phyloP scores from a whole-genome alignment of 2,113 vertebrate species.

The Periophthalmus modestus region DNA sequence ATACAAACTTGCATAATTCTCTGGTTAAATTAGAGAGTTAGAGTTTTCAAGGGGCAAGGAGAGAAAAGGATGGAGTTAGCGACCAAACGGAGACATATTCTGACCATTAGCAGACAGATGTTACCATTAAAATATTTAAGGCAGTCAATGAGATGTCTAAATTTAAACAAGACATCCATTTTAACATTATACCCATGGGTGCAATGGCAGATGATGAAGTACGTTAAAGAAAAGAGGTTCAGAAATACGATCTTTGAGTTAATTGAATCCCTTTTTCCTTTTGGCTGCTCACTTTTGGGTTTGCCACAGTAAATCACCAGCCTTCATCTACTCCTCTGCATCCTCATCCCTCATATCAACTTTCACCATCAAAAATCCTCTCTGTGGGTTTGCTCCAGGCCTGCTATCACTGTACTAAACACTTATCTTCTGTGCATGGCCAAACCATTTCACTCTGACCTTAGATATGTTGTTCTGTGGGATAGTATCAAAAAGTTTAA shows the following conservation, averaged over 20 bases:
- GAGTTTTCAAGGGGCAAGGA: not conserved
- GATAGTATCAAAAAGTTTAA: not conserved
- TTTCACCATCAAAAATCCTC: not conserved
- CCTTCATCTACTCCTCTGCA: not conserved
- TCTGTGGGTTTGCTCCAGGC: no score
- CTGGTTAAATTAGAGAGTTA: no score
- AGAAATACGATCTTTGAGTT: not conserved
- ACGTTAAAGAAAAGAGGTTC: no score
- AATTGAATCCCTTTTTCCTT: not conserved
- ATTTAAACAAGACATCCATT: constrained; percentile 3
- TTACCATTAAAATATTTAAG: constrained; percentile 1
- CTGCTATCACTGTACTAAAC: no score
- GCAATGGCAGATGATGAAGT: not conserved
- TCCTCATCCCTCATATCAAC: not conserved
- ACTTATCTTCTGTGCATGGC: no score
- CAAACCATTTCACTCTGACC: no score
- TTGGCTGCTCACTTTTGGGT: not conserved
- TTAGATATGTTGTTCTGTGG: no score
- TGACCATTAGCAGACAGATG: constrained; percentile 9
- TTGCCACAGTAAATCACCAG: not conserved
- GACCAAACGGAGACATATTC: not conserved
- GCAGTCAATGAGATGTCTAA: constrained; percentile 3
- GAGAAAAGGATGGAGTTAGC: not conserved
- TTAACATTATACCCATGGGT: not conserved
- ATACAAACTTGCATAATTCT: no score